phyloP scores from a whole-genome alignment of 1,140 invertebrate species.

The Branchinecta lindahli region DNA sequence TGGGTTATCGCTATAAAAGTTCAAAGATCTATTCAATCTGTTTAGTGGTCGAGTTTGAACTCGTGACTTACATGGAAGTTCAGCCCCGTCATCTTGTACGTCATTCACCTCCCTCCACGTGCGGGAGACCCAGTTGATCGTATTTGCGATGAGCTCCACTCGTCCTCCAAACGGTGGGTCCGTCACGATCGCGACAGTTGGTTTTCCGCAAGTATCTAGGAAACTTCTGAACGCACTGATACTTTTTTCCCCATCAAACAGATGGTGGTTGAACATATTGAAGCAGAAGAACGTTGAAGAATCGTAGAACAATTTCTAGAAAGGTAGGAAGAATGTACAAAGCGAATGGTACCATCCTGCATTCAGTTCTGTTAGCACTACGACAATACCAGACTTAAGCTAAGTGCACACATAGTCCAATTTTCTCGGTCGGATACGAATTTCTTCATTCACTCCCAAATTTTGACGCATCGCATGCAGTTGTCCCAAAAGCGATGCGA shows the following conservation, averaged over 20 bases:
- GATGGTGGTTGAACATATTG: slow-evolving; percentile 78
- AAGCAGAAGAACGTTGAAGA: slow-evolving; percentile 54
- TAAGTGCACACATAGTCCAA: no score
- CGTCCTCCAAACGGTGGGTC: slow-evolving; percentile 81
- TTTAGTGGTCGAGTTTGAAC: no score
- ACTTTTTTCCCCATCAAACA: slow-evolving; percentile 46
- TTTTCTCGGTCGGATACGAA: no score
- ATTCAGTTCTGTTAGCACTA: no score
- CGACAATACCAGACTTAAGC: no score
- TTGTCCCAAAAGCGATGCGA: no score
- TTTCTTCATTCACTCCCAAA: no score
- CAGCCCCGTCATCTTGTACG: slow-evolving; percentile 13
- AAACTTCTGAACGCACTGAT: slow-evolving; percentile 43
- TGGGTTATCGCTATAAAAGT: no score
- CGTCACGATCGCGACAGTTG: slow-evolving; percentile 46
- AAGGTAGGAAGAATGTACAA: slow-evolving; percentile 22
- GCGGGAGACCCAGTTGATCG: slow-evolving; percentile 42
- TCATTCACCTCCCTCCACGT: slow-evolving; percentile 17
- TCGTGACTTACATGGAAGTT: slow-evolving; percentile 13
- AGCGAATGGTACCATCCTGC: no score
- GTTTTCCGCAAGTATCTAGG: slow-evolving; percentile 37
- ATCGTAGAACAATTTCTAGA: slow-evolving; percentile 48
- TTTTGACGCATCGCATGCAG: no score
- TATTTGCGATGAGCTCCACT: slow-evolving; percentile 55
- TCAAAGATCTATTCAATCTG: no score